Base-by-base conservation (phyloP, 2,888 invertebrate species). In the Netelia fuscicornis region DNA sequence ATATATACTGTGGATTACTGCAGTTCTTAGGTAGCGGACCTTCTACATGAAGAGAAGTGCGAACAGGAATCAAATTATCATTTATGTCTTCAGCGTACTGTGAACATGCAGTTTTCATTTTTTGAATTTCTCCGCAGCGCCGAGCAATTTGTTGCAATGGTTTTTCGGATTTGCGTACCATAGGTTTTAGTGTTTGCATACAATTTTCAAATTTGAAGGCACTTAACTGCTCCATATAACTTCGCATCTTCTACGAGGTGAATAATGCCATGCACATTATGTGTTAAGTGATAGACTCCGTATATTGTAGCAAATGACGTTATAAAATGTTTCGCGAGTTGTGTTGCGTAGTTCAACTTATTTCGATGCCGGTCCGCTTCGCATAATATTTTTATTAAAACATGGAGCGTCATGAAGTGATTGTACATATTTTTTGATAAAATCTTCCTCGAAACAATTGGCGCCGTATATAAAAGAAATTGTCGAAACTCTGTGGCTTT, bases 401-500 rank as follows among this genome's bases (percentile, higher is more conserved):
- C 58, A 44, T 77, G 67, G 25, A 77, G 77, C 44, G 48, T 68
- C 68, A 77, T 77, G 77, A 77, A 77, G 58, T 77, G 77, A 77
- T 75, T 65, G 75, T 75, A 75, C 65, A 75, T 65, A 52, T 64
- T 54, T 65, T 75, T 75, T 65, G 42, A 23, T 30, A 77, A 77
- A 77, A 77, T 60, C 58, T 77, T 77, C 25, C 67, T 67, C 25
- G 60, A 68, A 77, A 77, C 68, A 48, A 77, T 77, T 77, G 74
- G 81, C 64, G 71, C 81, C 65, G 74, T 81, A 74, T 81, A 81
- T 58, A 74, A 74, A 74, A 88, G 79, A 58, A 88, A 80, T 23
- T 81, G 83, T 44, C 88, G 75, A 48, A 86, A 81, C 74, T 89
- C 88, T 9, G 87, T 89, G 20, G 86, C 86, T 84, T 88, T 87